Evolutionary conservation across 53 echinoderm and acorn worm species (phyloP).

Genomic region (Pentamera pediparva): DNA sequence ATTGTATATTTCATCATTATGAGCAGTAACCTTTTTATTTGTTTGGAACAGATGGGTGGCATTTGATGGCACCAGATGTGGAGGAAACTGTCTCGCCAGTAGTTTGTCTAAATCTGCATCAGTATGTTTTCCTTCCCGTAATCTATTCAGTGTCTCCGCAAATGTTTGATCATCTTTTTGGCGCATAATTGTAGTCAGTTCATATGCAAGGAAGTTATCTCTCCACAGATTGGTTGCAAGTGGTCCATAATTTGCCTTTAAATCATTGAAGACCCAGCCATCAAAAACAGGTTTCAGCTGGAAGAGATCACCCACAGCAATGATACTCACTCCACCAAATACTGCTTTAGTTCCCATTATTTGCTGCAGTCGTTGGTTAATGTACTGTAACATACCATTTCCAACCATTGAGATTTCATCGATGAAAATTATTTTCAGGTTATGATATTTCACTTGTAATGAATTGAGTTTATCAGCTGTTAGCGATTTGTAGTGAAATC

Average conservation of each 20-base stretch:
- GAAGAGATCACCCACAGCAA: constrained; percentile 57
- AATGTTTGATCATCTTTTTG: constrained; percentile 32
- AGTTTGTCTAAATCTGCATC: constrained; percentile 12
- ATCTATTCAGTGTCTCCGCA: constrained; percentile 28
- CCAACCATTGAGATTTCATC: constrained; percentile 54
- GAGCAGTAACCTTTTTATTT: constrained; percentile 10
- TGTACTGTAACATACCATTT: constrained; percentile 31
- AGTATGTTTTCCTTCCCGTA: constrained; percentile 29
- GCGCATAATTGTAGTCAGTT: constrained; percentile 46
- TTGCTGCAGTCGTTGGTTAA: constrained; percentile 44
- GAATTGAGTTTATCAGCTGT: constrained; percentile 21
- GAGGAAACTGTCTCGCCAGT: background rate
- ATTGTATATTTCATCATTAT: constrained; percentile 15
- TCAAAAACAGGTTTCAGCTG: constrained; percentile 53
- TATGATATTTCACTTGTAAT: constrained; percentile 5
- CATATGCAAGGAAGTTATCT: constrained; percentile 20
- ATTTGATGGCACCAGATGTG: constrained; percentile 1
- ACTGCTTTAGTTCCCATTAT: constrained; percentile 32
- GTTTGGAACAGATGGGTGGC: constrained; percentile 21
- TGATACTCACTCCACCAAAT: constrained; percentile 52
- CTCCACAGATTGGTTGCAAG: constrained; percentile 30
- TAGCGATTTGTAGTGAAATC: constrained; percentile 37
- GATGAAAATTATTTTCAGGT: constrained; percentile 37
- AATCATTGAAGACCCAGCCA: constrained; percentile 31
- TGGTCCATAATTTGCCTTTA: background rate